Evolutionary conservation across 2,888 invertebrate species (phyloP).

Genomic region (Drosophila maculinotata): DNA sequence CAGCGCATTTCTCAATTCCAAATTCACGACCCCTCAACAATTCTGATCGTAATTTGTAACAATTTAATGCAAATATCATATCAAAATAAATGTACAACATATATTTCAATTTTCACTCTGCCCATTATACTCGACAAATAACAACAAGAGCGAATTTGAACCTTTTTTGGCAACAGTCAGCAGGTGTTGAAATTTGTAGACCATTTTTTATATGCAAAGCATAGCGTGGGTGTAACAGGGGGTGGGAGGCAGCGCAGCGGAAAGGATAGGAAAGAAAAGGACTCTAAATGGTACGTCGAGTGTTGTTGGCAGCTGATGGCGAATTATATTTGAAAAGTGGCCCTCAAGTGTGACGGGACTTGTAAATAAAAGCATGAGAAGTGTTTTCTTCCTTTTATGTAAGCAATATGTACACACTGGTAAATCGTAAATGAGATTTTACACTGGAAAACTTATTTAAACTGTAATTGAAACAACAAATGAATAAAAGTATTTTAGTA

Average conservation of each 20-base stretch:
- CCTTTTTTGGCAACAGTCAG: constrained; percentile 44
- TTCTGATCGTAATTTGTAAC: constrained; percentile 53
- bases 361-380: constrained; percentile 1
- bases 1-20: constrained; percentile 35
- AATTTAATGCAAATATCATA: constrained; percentile 48
- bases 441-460: background rate
- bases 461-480: too few species aligned
- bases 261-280: constrained; percentile 1
- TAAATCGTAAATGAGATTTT: background rate
- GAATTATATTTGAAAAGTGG: constrained; percentile 54
- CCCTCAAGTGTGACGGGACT: constrained; percentile 44
- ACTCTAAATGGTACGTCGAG: constrained; percentile 34
- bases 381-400: too few species aligned
- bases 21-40: too few species aligned
- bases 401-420: constrained; percentile 8
- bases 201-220: constrained; percentile 45
- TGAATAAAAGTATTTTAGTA: too few species aligned
- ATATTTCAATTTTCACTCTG: constrained; percentile 31
- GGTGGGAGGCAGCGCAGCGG: background rate
- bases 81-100: constrained; percentile 9
- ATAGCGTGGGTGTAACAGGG: background rate
- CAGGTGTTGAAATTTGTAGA: constrained; percentile 57
- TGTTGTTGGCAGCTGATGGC: constrained; percentile 47
- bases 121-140: constrained; percentile 30
- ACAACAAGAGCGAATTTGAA: constrained; percentile 27